Base-by-base conservation (phyloP, 2,797 vertebrate genomes). In the Sylvia borin region DNA sequence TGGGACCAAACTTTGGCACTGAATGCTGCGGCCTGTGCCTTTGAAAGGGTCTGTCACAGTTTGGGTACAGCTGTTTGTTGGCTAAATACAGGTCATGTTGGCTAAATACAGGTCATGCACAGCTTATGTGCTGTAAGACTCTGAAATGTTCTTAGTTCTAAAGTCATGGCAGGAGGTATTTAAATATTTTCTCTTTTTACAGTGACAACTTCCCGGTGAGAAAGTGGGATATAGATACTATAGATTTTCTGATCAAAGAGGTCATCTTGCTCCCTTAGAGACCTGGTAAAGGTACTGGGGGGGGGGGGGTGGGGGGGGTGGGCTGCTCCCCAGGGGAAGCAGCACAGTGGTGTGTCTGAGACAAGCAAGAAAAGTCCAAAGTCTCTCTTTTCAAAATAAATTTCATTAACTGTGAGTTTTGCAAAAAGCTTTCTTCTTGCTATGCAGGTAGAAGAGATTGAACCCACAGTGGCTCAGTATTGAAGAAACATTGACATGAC, bases 1-100 rank as follows among this genome's bases (percentile, higher is more conserved):
- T 1, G 2, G 65, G 67, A 40, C 20, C 0, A 0, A 57, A 27
- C 10, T 31, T 26, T 4, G 60, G 48, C 43, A 25, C 25, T 21
- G 53, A 42, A 53, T 67, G 66, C 58, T 64, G 61, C 53, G 40
- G 25, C 8, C 1, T 50, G 32, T 0, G 2, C 16, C 40, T 24
- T 3, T 3, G 4, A 11, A 45, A 43, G 43, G 10, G 5, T 10
- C 71, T 58, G 47, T 24, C 2, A 2, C 10, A 19, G 17, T 25
- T 55, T 5, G 15, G 21, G 34, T 57, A 4, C 55, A 50, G 62
- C 16, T 53, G 18, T 32, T 61, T 31, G 40, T 27, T 73, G 48
- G 78, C 40, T 64, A 38, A 85, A 32, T 4, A 5, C 27, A 36
- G n/a, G n/a, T n/a, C n/a, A n/a, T 31, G 40, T 27, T 73, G 48